A percentile compares a stretch with the other conserved stretches of the same genome.
phyloP scores from a whole-genome alignment of 2,113 vertebrate species.

The Caretta caretta region DNA sequence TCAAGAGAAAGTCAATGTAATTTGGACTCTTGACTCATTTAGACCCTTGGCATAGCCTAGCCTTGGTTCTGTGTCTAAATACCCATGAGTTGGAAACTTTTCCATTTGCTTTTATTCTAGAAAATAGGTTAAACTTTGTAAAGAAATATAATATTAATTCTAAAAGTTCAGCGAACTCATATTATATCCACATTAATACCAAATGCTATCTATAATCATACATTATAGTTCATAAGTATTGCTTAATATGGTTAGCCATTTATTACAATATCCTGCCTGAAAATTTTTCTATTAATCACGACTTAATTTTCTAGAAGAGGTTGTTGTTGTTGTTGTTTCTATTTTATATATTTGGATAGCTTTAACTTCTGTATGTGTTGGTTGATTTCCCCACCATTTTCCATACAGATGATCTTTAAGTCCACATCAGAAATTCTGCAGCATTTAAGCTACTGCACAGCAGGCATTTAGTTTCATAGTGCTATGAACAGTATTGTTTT shows the following conservation, averaged over 20 bases:
- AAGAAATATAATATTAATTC: slow-evolving; percentile 11
- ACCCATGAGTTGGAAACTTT: neutral
- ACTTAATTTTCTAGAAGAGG: neutral
- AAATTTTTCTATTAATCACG: neutral
- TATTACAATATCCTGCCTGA: neutral
- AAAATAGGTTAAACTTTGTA: neutral
- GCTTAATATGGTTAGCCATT: neutral
- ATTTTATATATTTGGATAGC: neutral
- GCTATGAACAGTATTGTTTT: neutral
- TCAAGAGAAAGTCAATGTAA: neutral
- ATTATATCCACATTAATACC: neutral
- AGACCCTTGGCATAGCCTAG: neutral
- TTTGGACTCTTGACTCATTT: neutral
- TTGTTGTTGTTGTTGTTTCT: neutral
- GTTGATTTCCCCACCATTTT: neutral
- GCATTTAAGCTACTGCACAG: neutral
- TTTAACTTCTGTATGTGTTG: neutral
- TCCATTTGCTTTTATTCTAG: neutral
- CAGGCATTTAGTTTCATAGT: neutral
- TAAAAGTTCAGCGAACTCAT: neutral
- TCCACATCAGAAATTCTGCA: neutral
- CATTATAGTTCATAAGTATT: slow-evolving; percentile 9
- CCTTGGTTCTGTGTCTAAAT: neutral
- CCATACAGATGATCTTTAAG: neutral
- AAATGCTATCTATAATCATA: neutral